Evolutionary conservation across 2,888 invertebrate species (phyloP).

Genomic region (Diaperis boleti): DNA sequence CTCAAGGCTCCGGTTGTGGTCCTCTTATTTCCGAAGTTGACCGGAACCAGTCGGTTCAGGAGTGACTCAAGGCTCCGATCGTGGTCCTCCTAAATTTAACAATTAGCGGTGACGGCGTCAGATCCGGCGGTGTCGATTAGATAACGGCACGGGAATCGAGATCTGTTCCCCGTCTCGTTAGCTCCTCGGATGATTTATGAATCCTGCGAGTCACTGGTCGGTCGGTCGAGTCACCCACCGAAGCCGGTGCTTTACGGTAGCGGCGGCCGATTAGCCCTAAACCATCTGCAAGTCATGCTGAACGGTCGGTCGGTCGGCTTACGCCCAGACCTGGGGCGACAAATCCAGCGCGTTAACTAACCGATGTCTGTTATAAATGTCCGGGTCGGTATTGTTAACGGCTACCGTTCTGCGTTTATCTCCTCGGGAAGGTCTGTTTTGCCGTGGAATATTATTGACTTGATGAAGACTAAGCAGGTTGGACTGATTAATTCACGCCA

Average conservation of each 20-base stretch:
- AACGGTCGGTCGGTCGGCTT: conserved; percentile 46
- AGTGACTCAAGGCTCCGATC: too few relatives aligned
- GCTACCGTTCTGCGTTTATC: conserved; percentile 55
- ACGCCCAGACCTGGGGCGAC: conserved; percentile 53
- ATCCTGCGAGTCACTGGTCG: conserved; percentile 42
- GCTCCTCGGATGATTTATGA: conserved; percentile 42
- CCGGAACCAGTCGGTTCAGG: too few relatives aligned
- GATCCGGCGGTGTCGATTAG: too few relatives aligned
- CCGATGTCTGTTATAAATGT: conserved; percentile 51
- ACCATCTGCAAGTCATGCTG: conserved; percentile 57
- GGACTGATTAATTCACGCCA: too few relatives aligned
- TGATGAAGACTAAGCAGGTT: too few relatives aligned
- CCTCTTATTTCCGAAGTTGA: too few relatives aligned
- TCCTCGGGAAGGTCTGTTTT: too few relatives aligned
- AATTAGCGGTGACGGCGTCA: too few relatives aligned
- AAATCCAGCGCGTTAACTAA: conserved; percentile 48
- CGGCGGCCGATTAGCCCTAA: conserved; percentile 55
- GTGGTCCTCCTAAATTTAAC: too few relatives aligned
- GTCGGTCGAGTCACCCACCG: conserved; percentile 41
- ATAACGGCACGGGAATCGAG: too few relatives aligned
- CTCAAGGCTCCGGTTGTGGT: too few relatives aligned
- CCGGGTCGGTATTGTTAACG: conserved; percentile 49
- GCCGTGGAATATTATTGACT: too few relatives aligned
- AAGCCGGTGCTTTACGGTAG: conserved; percentile 44
- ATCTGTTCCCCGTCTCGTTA: conserved; percentile 26